A percentile compares a stretch with the other conserved stretches of the same genome.
Conservation (phyloP, 2,113 vertebrate genomes). For the Pungitius pungitius region DNA sequence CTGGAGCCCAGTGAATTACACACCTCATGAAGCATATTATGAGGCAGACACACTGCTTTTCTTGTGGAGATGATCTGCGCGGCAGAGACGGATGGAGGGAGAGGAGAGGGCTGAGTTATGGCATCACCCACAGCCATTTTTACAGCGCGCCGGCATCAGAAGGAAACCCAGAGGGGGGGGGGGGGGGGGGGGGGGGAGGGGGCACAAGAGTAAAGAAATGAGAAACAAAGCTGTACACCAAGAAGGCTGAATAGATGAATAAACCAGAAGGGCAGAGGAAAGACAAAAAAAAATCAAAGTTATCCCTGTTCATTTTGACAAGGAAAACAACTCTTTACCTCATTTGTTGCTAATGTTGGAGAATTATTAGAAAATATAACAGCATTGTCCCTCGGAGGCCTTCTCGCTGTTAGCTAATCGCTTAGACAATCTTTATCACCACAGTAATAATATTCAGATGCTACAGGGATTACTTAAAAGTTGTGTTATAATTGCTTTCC, state of each 20-base stretch:
- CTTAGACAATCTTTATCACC: constrained; percentile 76
- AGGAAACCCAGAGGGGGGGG: constrained; percentile 57
- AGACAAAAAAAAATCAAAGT: constrained; percentile 52
- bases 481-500: constrained; percentile 80
- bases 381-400: constrained; percentile 77
- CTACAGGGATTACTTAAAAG: constrained; percentile 83
- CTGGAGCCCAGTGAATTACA: constrained; percentile 89
- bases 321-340: constrained; percentile 73
- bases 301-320: constrained; percentile 67
- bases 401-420: constrained; percentile 74
- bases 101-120: constrained; percentile 87
- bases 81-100: constrained; percentile 70
- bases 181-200: constrained; percentile 37
- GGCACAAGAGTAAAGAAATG: constrained; percentile 41
- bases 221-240: constrained; percentile 35
- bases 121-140: constrained; percentile 87
- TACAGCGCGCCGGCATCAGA: constrained; percentile 71
- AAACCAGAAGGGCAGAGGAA: constrained; percentile 36
- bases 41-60: constrained; percentile 87
- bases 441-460: constrained; percentile 80
- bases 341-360: constrained; percentile 74
- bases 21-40: constrained; percentile 96
- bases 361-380: constrained; percentile 78
- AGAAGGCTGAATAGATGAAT: constrained; percentile 47
- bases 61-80: constrained; percentile 88